phyloP scores from a whole-genome alignment of 2,113 vertebrate species.

The Dolichotis patagonum region DNA sequence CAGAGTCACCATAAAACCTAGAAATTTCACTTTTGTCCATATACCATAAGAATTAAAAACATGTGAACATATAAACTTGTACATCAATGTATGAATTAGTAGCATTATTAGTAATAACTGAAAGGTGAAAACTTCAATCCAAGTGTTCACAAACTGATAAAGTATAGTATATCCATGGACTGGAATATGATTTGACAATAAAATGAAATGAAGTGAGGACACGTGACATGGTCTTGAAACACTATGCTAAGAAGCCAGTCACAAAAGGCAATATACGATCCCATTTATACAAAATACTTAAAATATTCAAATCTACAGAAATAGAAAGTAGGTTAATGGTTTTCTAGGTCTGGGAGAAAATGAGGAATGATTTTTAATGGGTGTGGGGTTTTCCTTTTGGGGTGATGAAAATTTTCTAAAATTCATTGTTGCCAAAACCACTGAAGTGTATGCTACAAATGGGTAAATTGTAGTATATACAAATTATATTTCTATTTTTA shows the following conservation, averaged over 20 bases:
- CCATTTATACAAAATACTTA: constrained; percentile 6
- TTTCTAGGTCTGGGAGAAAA: background rate
- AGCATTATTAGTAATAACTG: constrained; percentile 19
- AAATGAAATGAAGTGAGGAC: background rate
- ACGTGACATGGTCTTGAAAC: background rate
- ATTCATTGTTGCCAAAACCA: constrained; percentile 29
- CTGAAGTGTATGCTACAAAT: background rate
- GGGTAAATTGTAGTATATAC: background rate
- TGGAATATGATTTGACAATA: background rate
- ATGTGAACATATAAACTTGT: background rate
- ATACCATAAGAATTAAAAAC: constrained; percentile 2
- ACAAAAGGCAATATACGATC: background rate
- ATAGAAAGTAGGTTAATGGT: background rate
- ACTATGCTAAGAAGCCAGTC: background rate
- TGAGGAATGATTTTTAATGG: background rate
- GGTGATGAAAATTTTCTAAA: constrained; percentile 32
- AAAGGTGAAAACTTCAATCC: background rate
- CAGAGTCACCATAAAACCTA: background rate
- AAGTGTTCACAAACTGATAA: constrained; percentile 6
- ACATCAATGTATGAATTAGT: background rate
- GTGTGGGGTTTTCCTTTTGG: background rate
- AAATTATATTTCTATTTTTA: background rate
- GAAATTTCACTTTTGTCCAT: background rate
- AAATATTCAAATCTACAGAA: background rate
- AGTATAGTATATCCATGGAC: background rate